Evolutionary conservation across 37 sponge, comb jelly and placozoan genomes (phyloP).

Genomic region (Beroe forskalii): DNA sequence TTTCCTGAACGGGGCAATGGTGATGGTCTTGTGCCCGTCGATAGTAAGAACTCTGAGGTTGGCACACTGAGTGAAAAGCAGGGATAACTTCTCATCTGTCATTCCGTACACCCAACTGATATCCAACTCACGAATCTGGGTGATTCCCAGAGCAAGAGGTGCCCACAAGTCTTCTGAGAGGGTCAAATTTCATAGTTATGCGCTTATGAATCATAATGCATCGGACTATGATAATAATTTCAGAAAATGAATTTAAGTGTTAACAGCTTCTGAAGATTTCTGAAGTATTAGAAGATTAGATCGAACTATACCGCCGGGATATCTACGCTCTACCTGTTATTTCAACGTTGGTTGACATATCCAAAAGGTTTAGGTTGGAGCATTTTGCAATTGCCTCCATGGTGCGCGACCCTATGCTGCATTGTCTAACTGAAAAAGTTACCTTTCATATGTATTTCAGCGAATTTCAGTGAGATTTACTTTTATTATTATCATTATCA

Average conservation of each 20-base stretch:
- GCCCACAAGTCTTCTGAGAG: constrained; percentile 2
- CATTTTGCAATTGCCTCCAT: constrained; percentile 43
- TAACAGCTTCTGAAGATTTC: too few species aligned
- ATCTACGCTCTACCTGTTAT: constrained; percentile 45
- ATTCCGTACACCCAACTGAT: constrained; percentile 43
- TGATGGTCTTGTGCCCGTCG: constrained; percentile 56
- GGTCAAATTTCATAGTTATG: too few species aligned
- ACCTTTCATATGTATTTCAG: too few species aligned
- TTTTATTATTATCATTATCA: too few species aligned
- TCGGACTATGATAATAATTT: neutral
- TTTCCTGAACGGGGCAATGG: neutral
- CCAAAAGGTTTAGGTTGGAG: neutral
- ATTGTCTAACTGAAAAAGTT: constrained; percentile 34
- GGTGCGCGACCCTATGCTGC: neutral
- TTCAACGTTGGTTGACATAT: constrained; percentile 20
- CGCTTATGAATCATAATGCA: neutral
- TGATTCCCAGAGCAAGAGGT: neutral
- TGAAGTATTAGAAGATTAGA: too few species aligned
- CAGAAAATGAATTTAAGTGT: neutral
- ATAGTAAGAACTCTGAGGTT: constrained; percentile 1
- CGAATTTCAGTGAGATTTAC: too few species aligned
- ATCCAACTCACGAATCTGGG: constrained; percentile 5
- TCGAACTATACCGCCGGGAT: too few species aligned
- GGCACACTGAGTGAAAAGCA: constrained; percentile 14
- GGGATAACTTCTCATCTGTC: neutral